Evolutionary conservation across 2,113 vertebrate species (phyloP).

Genomic region (Crotalus horridus): DNA sequence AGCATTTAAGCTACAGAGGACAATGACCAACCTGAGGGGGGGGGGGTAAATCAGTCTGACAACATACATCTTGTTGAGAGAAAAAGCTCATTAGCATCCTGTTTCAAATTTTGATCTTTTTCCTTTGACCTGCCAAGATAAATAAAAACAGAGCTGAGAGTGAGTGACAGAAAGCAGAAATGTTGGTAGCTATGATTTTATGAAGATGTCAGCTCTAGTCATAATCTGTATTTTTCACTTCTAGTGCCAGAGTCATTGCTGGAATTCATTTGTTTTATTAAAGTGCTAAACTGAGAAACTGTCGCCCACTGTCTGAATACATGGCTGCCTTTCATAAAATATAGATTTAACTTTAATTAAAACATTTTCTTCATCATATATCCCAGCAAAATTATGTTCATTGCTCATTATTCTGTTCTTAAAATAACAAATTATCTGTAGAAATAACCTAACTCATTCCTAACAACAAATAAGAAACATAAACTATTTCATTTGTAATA

Average conservation of each 20-base stretch:
- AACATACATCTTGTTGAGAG: neutral
- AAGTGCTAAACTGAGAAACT: slow-evolving; percentile 4
- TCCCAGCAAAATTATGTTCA: neutral
- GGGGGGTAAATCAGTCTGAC: neutral
- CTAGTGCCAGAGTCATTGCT: slow-evolving; percentile 22
- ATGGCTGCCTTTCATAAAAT: neutral
- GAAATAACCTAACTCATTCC: neutral
- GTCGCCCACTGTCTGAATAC: neutral
- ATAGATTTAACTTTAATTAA: neutral
- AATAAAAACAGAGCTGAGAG: slow-evolving; percentile 14
- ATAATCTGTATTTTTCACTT: slow-evolving; percentile 12
- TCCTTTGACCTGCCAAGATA: slow-evolving; percentile 7
- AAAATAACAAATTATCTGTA: neutral
- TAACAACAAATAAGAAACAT: neutral
- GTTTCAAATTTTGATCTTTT: slow-evolving; percentile 23
- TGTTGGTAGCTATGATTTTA: neutral
- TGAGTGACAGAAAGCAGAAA: slow-evolving; percentile 14
- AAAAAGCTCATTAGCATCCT: neutral
- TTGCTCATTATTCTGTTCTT: neutral
- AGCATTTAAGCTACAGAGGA: slow-evolving; percentile 9
- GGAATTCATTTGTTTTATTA: slow-evolving; percentile 10
- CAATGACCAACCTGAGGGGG: slow-evolving; percentile 8
- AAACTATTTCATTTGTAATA: neutral
- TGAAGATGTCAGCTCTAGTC: neutral
- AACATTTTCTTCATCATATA: neutral